Base-by-base conservation (phyloP, 2,797 vertebrate species). In the Hybognathus amarus region DNA sequence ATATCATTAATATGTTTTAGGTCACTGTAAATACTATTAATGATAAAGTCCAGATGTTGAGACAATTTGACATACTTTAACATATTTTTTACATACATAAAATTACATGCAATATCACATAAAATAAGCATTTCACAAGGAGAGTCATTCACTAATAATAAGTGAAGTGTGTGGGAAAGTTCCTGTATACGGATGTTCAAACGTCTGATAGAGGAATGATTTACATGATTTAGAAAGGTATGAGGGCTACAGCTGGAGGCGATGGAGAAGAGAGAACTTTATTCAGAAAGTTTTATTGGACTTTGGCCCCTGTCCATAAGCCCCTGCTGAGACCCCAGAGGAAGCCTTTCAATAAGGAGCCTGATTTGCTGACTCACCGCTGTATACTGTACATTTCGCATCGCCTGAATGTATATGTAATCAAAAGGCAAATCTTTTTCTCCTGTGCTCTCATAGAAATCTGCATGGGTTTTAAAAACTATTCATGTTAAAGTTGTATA, bases 251-350 rank as follows among this genome's bases (percentile, higher is more conserved):
- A 42, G 33, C 24, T 13, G 15, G 54, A 68, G 78, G 68, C n/a
- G 30, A 59, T 30, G 33, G 27, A 24, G 24, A n/a, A 40, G 61
- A 66, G 18, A 59, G 22, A 80, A 64, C 67, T 67, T 83, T 73
- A 79, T 73, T 77, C 70, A 67, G 74, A 80, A 69, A 63, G 70
- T 56, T 85, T 85, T 86, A 82, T 78, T 82, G 76, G 77, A 79
- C 76, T 84, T 79, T 77, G 85, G 82, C 83, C 64, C 52, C 45
- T 79, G 75, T 75, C 74, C 20, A 30, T 54, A 79, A 61, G 52
- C 67, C 78, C 81, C 77, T 77, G 79, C 76, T 85, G 76, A 82
- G 64, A 68, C 64, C 78, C 80, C 10, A 0, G 50, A 77, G 71
- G 86, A 75, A 59, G 69, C 83, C 77, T 77, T 82, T 79, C 74